phyloP scores from a whole-genome alignment of 2,888 invertebrate species.

The Neoascia interrupta region DNA sequence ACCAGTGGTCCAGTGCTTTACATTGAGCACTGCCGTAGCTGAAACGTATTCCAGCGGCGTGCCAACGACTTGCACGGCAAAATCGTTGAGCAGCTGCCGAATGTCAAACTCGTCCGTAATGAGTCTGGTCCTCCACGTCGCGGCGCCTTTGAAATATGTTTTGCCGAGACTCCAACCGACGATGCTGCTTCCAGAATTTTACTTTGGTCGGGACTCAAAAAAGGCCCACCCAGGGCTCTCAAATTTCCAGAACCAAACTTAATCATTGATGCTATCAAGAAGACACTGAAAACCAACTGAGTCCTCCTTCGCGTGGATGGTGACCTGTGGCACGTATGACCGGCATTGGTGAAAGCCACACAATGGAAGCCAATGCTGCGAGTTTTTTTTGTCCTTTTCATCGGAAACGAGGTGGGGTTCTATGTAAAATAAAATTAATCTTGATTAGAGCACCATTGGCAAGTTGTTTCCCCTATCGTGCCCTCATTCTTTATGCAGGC shows the following conservation, averaged over 20 bases:
- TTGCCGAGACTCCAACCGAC: slow-evolving; percentile 69
- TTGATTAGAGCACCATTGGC: slow-evolving; percentile 30
- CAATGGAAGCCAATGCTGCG: slow-evolving; percentile 67
- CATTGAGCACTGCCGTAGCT: slow-evolving; percentile 78
- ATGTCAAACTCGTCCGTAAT: slow-evolving; percentile 73
- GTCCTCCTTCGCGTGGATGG: neutral
- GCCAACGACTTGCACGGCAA: slow-evolving; percentile 74
- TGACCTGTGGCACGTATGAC: slow-evolving; percentile 69
- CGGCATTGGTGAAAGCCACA: slow-evolving; percentile 71
- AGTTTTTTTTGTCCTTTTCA: slow-evolving; percentile 55
- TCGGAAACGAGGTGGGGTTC: neutral
- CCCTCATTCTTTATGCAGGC: slow-evolving; percentile 25
- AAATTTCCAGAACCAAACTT: slow-evolving; percentile 75
- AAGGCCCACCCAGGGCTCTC: slow-evolving; percentile 75
- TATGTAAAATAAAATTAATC: neutral
- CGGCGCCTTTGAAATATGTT: slow-evolving; percentile 76
- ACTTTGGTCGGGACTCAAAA: slow-evolving; percentile 77
- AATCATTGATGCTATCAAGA: slow-evolving; percentile 70
- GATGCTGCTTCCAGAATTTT: slow-evolving; percentile 65
- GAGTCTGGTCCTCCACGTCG: slow-evolving; percentile 74
- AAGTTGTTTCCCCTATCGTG: neutral
- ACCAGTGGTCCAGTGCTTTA: slow-evolving; percentile 73
- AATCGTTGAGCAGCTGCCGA: slow-evolving; percentile 70
- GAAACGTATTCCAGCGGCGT: slow-evolving; percentile 77
- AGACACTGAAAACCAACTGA: neutral